Conservation (phyloP, 2,113 vertebrate species). For the Dunckerocampus dactyliophorus region DNA sequence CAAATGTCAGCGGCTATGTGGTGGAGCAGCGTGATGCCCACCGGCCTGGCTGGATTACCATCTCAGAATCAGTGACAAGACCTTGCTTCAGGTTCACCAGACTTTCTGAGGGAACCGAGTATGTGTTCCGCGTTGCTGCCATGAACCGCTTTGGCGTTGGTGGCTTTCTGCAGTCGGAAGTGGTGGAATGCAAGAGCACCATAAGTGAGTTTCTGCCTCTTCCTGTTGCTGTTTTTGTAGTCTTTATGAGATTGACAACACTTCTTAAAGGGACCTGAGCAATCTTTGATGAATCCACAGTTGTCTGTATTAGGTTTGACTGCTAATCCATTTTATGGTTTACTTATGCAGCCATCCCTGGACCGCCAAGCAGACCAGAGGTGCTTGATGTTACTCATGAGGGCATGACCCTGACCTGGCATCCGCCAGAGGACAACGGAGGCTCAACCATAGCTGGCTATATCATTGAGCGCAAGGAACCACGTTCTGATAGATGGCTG, state of each 20-base stretch:
- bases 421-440: conserved; percentile 86
- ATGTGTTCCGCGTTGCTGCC: conserved; percentile 95
- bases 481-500: conserved; percentile 90
- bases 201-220: conserved; percentile 81
- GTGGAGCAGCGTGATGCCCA: conserved; percentile 96
- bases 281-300: background rate
- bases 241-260: background rate
- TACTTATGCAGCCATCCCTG: conserved; percentile 80
- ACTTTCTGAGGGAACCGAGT: conserved; percentile 89
- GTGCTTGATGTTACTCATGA: conserved; percentile 90
- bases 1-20: conserved; percentile 90
- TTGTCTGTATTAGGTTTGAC: background rate
- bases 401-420: conserved; percentile 96
- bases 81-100: conserved; percentile 88
- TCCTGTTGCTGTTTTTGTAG: background rate
- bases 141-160: conserved; percentile 96
- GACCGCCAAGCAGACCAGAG: conserved; percentile 86
- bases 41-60: conserved; percentile 87
- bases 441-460: conserved; percentile 89
- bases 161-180: conserved; percentile 89
- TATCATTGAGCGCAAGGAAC: conserved; percentile 94
- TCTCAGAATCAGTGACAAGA: conserved; percentile 96
- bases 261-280: background rate
- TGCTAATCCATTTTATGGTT: background rate
- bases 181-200: conserved; percentile 91